Percentiles rank a stretch among this genome's conserved stretches.
Evolutionary conservation across 2,888 invertebrate species (phyloP).

Genomic region (Stegana nigrithorax): DNA sequence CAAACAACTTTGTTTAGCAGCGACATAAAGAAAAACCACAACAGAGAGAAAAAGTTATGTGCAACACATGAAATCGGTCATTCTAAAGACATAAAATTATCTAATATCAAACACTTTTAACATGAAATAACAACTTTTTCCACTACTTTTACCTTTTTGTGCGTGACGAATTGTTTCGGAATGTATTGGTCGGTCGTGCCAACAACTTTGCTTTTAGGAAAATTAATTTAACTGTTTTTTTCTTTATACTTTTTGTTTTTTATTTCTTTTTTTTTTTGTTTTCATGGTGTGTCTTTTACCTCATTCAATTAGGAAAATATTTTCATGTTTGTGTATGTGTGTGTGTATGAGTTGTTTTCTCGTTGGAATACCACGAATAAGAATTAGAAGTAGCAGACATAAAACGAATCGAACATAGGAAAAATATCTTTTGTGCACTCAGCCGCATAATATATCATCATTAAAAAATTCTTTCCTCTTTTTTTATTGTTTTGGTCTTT

Average conservation of each 20-base stretch:
- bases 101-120: slow-evolving; percentile 1
- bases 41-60: no score
- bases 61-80: no score
- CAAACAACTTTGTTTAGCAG: no score
- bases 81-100: no score
- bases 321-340: no score
- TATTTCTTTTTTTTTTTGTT: slow-evolving; percentile 18
- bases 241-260: slow-evolving; percentile 22
- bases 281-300: slow-evolving; percentile 22
- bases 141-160: not conserved
- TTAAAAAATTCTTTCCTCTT: slow-evolving; percentile 2
- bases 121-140: slow-evolving; percentile 4
- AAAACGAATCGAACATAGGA: not conserved
- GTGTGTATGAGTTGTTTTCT: no score
- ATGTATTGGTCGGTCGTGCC: no score
- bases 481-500: not conserved
- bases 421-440: not conserved
- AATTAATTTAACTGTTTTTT: slow-evolving; percentile 23
- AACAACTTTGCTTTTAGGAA: no score
- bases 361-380: not conserved
- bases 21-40: no score
- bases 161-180: slow-evolving; percentile 52
- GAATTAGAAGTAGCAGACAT: not conserved
- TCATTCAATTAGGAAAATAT: not conserved
- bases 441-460: slow-evolving; percentile 15